Evolutionary conservation across 2,888 invertebrate genomes (phyloP).

Genomic region (Synanthedon myopaeformis): DNA sequence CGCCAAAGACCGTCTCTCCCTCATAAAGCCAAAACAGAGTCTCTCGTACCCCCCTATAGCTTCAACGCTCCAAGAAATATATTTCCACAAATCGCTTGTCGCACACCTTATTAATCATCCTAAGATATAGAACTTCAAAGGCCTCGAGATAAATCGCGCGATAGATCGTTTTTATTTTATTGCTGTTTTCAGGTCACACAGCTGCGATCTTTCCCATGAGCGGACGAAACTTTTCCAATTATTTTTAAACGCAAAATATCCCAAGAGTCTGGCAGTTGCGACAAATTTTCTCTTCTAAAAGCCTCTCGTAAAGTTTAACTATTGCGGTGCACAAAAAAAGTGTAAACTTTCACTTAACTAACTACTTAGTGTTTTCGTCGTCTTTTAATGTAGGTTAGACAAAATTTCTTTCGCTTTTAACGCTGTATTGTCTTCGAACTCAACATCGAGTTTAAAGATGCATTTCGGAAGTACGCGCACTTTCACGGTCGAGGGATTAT

Average conservation of each 20-base stretch:
- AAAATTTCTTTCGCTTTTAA: constrained; percentile 33
- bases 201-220: constrained; percentile 49
- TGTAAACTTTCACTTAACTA: constrained; percentile 56
- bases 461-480: neutral
- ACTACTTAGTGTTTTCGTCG: constrained; percentile 30
- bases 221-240: constrained; percentile 53
- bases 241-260: constrained; percentile 33
- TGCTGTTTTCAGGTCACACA: constrained; percentile 51
- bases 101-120: constrained; percentile 55
- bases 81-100: constrained; percentile 29
- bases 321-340: constrained; percentile 29
- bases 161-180: constrained; percentile 55
- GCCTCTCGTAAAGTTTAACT: constrained; percentile 27
- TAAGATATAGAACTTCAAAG: constrained; percentile 44
- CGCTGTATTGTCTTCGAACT: constrained; percentile 29
- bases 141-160: constrained; percentile 38
- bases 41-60: constrained; percentile 17
- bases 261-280: constrained; percentile 13
- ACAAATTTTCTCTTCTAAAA: constrained; percentile 23
- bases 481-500: neutral
- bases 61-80: constrained; percentile 42
- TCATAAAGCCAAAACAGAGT: constrained; percentile 54
- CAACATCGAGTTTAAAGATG: constrained; percentile 6
- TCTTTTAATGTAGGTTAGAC: constrained; percentile 50
- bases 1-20: constrained; percentile 65